These are phyloP conservation scores for Triplophysa bombifrons DNA, from an alignment of 2,797 vertebrate genomes.

Conservation along the genomic window DNA sequence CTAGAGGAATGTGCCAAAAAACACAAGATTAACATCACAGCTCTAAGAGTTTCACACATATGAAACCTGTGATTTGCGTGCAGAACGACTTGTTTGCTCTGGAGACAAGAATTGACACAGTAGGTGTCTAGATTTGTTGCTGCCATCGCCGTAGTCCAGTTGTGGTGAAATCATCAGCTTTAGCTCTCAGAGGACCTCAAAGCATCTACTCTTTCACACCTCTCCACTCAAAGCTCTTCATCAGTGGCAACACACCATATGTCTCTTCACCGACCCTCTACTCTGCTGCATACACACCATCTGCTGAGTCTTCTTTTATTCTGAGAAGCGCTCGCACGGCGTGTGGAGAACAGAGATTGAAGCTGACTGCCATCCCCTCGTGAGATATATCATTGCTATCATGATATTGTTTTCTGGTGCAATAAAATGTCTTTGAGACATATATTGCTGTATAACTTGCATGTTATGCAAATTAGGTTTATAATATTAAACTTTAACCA, in stretches of 20 bases:
- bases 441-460: too few species aligned
- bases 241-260: constrained; percentile 70
- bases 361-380: neutral
- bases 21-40: too few species aligned
- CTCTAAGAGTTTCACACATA: too few species aligned
- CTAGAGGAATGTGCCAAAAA: too few species aligned
- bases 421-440: too few species aligned
- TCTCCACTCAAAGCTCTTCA: constrained; percentile 55
- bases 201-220: constrained; percentile 37
- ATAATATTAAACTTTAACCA: too few species aligned
- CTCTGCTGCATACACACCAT: constrained; percentile 64
- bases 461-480: neutral
- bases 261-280: constrained; percentile 65
- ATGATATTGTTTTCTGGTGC: too few species aligned
- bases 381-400: neutral
- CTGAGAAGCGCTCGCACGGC: constrained; percentile 26
- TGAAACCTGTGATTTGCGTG: too few species aligned
- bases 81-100: neutral
- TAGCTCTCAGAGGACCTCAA: constrained; percentile 21
- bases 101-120: neutral
- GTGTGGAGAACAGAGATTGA: neutral
- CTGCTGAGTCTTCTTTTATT: constrained; percentile 61
- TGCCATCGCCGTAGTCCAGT: neutral
- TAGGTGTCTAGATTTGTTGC: neutral
- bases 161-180: constrained; percentile 12